Conservation (phyloP, 2,888 invertebrate species). For the Didymodactylos carnosus region DNA sequence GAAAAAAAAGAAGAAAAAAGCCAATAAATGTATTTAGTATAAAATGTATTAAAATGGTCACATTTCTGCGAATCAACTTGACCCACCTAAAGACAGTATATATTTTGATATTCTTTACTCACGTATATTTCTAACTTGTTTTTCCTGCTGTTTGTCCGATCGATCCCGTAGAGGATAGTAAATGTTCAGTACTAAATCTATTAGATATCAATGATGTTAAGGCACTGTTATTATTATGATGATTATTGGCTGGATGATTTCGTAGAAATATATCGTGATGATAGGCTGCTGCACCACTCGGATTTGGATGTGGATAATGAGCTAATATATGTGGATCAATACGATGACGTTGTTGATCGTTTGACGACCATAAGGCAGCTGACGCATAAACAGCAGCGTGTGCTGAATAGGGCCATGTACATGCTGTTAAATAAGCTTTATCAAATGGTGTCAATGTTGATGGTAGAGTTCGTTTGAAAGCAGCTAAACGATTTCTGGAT, state of each 20-base stretch:
- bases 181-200: neutral
- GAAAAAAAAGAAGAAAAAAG: too few relatives aligned
- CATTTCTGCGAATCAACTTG: too few relatives aligned
- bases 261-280: too few relatives aligned
- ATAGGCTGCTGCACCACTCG: neutral
- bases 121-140: too few relatives aligned
- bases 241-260: too few relatives aligned
- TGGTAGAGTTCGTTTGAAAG: neutral
- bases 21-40: too few relatives aligned
- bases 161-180: too few relatives aligned
- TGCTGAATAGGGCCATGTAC: neutral
- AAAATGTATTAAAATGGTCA: too few relatives aligned
- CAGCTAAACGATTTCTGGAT: conserved; percentile 34
- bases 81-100: too few relatives aligned
- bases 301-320: neutral
- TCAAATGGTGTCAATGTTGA: neutral
- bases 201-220: neutral
- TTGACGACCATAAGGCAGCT: neutral
- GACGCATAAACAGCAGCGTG: neutral
- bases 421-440: neutral
- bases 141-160: too few relatives aligned
- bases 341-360: neutral
- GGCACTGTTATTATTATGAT: neutral
- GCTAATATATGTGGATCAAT: neutral
- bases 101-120: too few relatives aligned